phyloP scores from a whole-genome alignment of 2,113 vertebrate genomes.

The Hypomesus transpacificus region DNA sequence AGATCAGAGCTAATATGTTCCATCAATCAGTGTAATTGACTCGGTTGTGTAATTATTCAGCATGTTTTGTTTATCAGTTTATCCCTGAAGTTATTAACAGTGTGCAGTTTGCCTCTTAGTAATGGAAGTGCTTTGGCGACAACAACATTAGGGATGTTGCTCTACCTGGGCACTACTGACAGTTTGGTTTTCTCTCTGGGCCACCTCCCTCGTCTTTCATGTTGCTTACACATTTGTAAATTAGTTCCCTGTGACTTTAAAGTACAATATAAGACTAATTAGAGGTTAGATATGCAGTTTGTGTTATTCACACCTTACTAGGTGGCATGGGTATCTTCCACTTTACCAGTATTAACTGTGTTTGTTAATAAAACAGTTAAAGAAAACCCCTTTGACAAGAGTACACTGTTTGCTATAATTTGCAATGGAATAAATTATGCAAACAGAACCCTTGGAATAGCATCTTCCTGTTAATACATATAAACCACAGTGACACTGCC shows the following conservation, averaged over 20 bases:
- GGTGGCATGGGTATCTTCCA: slow-evolving; percentile 55
- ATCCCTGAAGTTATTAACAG: slow-evolving; percentile 69
- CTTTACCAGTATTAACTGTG: slow-evolving; percentile 8
- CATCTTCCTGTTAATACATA: slow-evolving; percentile 54
- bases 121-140: slow-evolving; percentile 61
- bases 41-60: slow-evolving; percentile 72
- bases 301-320: slow-evolving; percentile 64
- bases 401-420: slow-evolving; percentile 55
- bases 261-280: slow-evolving; percentile 66
- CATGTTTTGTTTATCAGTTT: slow-evolving; percentile 69
- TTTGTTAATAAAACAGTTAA: slow-evolving; percentile 45
- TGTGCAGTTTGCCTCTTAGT: slow-evolving; percentile 70
- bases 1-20: slow-evolving; percentile 56
- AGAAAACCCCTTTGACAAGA: slow-evolving; percentile 61
- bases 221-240: slow-evolving; percentile 67
- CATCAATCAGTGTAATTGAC: slow-evolving; percentile 71
- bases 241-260: slow-evolving; percentile 65
- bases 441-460: slow-evolving; percentile 50
- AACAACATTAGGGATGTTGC: slow-evolving; percentile 41
- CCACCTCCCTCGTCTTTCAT: slow-evolving; percentile 66
- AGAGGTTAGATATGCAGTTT: slow-evolving; percentile 55
- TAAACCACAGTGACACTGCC: slow-evolving; percentile 35
- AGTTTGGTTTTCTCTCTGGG: slow-evolving; percentile 60
- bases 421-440: slow-evolving; percentile 33
- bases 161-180: slow-evolving; percentile 56